Evolutionary conservation across 53 echinoderm and acorn worm species (phyloP).

Genomic region (Henricia sp.): DNA sequence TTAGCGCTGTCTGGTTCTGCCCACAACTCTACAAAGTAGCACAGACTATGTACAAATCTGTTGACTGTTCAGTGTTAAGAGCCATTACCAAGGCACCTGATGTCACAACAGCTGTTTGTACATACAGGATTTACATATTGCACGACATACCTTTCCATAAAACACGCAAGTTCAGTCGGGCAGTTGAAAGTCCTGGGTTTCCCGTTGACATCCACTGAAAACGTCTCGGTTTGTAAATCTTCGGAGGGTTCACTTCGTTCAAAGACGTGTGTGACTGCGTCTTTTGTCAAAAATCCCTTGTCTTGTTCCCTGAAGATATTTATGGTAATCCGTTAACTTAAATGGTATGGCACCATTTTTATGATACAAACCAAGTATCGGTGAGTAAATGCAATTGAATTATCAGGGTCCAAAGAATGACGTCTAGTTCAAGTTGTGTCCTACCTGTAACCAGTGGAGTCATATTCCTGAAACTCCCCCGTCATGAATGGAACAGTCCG

Average conservation of each 20-base stretch:
- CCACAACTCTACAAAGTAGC: too few relatives aligned
- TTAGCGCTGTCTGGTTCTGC: too few relatives aligned
- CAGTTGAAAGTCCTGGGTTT: not conserved
- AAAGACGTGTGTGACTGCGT: constrained; percentile 85
- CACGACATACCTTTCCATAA: constrained; percentile 33
- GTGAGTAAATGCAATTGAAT: too few relatives aligned
- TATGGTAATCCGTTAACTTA: too few relatives aligned
- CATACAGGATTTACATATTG: too few relatives aligned
- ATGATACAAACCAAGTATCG: too few relatives aligned
- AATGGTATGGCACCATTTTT: too few relatives aligned
- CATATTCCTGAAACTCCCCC: constrained; percentile 61
- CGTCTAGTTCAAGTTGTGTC: not conserved
- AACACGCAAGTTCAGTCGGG: constrained; percentile 26
- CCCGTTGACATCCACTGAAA: not conserved
- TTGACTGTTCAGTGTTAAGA: too few relatives aligned
- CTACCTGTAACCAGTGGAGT: constrained; percentile 89
- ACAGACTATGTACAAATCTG: too few relatives aligned
- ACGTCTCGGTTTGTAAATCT: not conserved
- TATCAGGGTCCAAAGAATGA: too few relatives aligned
- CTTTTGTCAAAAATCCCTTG: constrained; percentile 69
- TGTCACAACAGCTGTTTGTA: too few relatives aligned
- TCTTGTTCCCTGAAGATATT: constrained; percentile 83
- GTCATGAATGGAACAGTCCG: constrained; percentile 66
- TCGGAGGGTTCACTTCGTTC: constrained; percentile 48
- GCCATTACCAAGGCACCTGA: too few relatives aligned